A percentile compares a stretch with the other conserved stretches of the same genome.
These are phyloP conservation scores for Frankliniella intonsa DNA, from an alignment of 2,888 invertebrate genomes.

Conservation along the genomic window DNA sequence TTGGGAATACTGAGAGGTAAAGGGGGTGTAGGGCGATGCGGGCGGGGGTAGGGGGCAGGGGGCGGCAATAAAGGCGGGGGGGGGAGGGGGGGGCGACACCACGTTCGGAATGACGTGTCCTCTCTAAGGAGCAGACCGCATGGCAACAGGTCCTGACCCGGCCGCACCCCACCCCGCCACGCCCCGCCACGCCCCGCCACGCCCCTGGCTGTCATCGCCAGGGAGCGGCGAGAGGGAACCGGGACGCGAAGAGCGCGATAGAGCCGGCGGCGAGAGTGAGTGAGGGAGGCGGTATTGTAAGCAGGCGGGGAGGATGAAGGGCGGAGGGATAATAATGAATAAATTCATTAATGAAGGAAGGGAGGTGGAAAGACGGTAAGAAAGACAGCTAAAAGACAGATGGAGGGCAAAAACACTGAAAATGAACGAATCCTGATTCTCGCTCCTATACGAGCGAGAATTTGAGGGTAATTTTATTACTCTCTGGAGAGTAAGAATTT, in stretches of 20 bases:
- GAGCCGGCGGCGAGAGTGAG: background rate
- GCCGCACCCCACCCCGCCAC: background rate
- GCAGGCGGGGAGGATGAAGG: background rate
- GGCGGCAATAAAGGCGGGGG: background rate
- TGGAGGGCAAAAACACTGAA: too few relatives aligned
- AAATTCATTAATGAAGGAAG: too few relatives aligned
- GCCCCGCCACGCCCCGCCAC: background rate
- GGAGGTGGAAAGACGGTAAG: too few relatives aligned
- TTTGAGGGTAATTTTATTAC: too few relatives aligned
- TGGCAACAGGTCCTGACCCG: constrained; percentile 23
- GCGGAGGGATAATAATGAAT: background rate
- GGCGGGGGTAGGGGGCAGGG: background rate
- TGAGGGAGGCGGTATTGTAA: too few relatives aligned
- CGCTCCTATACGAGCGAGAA: too few relatives aligned
- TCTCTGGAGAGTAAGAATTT: too few relatives aligned
- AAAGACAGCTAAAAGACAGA: too few relatives aligned
- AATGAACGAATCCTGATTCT: too few relatives aligned
- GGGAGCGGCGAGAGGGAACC: background rate
- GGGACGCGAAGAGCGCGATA: background rate
- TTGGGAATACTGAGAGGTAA: background rate
- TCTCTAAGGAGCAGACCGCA: background rate
- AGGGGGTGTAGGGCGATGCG: background rate
- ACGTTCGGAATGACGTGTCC: too few relatives aligned
- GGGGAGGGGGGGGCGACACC: background rate
- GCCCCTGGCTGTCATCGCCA: background rate